Evolutionary conservation across 2,888 invertebrate genomes (phyloP).

Genomic region (Netelia fuscicornis): DNA sequence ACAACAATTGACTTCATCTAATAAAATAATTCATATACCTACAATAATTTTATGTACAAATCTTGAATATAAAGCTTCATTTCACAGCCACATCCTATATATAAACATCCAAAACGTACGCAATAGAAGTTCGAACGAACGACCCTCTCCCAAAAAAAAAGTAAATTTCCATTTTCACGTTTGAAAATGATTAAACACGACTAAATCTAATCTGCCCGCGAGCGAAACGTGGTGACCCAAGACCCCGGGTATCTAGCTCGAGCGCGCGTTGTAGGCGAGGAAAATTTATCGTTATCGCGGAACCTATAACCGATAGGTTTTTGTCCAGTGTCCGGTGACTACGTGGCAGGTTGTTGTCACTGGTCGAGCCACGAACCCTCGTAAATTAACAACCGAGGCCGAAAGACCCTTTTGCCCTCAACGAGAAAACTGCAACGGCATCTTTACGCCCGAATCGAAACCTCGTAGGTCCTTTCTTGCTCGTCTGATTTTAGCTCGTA

Average conservation of each 20-base stretch:
- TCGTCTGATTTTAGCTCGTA: constrained; percentile 35
- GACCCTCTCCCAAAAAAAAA: constrained; percentile 31
- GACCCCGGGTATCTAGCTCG: constrained; percentile 22
- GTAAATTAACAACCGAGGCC: constrained; percentile 57
- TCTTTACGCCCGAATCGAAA: background rate
- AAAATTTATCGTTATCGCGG: constrained; percentile 40
- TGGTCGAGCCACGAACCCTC: constrained; percentile 44
- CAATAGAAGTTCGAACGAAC: constrained; percentile 5
- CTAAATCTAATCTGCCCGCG: constrained; percentile 52
- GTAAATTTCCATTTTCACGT: constrained; percentile 54
- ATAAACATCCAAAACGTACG: constrained; percentile 10
- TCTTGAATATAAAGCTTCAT: background rate
- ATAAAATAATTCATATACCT: background rate
- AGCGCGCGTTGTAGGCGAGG: background rate
- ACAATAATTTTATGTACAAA: no score
- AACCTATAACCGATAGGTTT: constrained; percentile 28
- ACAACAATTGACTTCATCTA: no score
- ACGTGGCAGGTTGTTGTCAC: constrained; percentile 41
- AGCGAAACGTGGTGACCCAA: constrained; percentile 49
- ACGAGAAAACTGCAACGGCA: constrained; percentile 2
- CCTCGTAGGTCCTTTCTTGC: constrained; percentile 18
- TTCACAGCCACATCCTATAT: background rate
- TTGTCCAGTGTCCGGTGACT: constrained; percentile 26
- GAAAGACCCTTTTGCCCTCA: constrained; percentile 41
- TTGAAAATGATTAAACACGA: constrained; percentile 60